Evolutionary conservation across 2,797 vertebrate genomes (phyloP), one percentile per base, ranked within the genome.

Genomic region (Alfaro cultratus): DNA sequence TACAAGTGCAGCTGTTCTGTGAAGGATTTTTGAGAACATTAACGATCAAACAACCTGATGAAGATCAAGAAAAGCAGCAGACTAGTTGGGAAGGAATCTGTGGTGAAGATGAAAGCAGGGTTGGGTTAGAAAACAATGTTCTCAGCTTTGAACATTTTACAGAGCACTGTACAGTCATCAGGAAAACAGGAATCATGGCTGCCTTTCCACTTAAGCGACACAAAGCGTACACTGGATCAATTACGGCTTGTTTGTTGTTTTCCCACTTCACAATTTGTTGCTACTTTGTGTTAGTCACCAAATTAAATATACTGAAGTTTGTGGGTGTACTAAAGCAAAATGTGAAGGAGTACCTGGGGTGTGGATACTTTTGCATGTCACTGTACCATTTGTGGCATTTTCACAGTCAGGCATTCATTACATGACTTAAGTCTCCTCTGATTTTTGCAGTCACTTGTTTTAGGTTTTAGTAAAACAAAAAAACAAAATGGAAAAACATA

Each of bases 391-490:
- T 67, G 18, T 39, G 36, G 34, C 31, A 36, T 64, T 64, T 64
- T 64, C 60, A 64, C 31, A 60, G 57, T 13, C n/a, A 36, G 60
- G 21, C 36, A 36, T 62, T 74, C 41, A 72, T 78, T 64, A 49
- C 29, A 26, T 31, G 39, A 78, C 31, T 36, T 43, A 75, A 75
- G 34, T 57, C 26, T 64, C 55, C n/a, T 72, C 39, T 45, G 0
- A 16, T 29, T 72, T 72, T 72, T 29, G 4, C 31, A 23, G 9
- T 15, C 5, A 1, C 31, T 71, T 51, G 11, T 64, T 46, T 67
- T 67, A 26, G 12, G 1, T 34, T 45, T 62, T 21, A 7, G 3
- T 31, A 23, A 34, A 3, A 11, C n/a, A 26, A 16, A 2, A 64
- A 76, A 67, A 9, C 1, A 26, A 77, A 41, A 64, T 4, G 49